Base-by-base conservation (phyloP, 2,113 vertebrate genomes). In the Brachyhypopomus gauderio region DNA sequence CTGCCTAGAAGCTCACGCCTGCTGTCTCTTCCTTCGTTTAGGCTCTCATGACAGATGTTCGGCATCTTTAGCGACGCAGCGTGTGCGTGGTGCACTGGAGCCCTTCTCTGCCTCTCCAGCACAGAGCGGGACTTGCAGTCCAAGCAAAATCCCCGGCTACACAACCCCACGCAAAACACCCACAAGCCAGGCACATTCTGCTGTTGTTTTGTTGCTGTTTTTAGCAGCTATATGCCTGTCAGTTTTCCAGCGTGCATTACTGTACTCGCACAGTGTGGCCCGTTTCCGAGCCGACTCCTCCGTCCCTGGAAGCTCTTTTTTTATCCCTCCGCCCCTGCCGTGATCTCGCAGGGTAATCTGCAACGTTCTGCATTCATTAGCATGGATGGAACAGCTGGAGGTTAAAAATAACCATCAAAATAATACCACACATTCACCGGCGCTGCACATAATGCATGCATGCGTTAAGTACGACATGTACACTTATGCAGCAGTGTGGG, bases 371-470 rank as follows among this genome's bases (percentile, higher is more conserved):
- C 55, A 38, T 75, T 60, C 66, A 55, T 55, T 22, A 77, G 66
- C 20, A 52, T 59, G 52, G 36, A 59, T 64, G 60, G 45, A 52
- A 71, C 62, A 63, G n/a, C 60, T 30, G 63, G 27, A 5, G 5
- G 34, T 41, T 38, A 82, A 72, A 77, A 77, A 77, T 75, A 64
- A 82, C 80, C 27, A 82, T 77, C 62, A 77, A 63, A 82, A 82
- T 38, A 22, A 70, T 8, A 70, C 19, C 66, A 41, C n/a, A 22
- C 66, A n/a, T 12, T 70, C 22, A 11, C 66, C 22, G 34, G 38
- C 66, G n/a, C 30, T 69, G 66, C n/a, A 38, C 20, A 17, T 36
- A 69, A 2, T 12, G 27, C 9, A 62, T 6, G 60, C n/a, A 52
- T 52, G 45, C 45, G 14, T 52, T 52, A 52, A 52, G 12, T 52